These are phyloP conservation scores for Dermatemys mawii DNA, from an alignment of 2,113 vertebrate species.

Conservation along the genomic window DNA sequence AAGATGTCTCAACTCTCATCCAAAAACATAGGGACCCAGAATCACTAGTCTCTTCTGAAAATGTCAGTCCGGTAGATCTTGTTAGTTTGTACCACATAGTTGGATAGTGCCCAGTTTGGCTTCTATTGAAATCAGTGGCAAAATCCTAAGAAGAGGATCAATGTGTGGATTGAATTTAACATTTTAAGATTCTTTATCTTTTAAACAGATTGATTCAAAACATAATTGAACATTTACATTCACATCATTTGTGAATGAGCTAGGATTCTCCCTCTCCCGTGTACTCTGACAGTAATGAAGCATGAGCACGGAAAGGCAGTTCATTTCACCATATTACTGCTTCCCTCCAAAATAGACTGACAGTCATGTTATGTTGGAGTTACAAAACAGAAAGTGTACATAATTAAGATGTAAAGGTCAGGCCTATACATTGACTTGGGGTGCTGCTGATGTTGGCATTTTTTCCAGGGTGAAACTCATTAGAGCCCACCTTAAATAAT, in stretches of 20 bases:
- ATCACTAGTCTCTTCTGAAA: neutral
- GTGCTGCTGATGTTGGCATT: neutral
- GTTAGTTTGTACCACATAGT: neutral
- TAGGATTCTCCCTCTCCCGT: neutral
- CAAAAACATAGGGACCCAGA: neutral
- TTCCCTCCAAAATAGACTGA: neutral
- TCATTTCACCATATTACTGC: neutral
- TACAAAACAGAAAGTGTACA: slow-evolving; percentile 3
- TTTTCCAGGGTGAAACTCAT: neutral
- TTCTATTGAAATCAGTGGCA: neutral
- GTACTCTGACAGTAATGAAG: neutral
- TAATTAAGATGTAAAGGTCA: neutral
- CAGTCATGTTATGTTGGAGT: neutral
- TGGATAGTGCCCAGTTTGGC: neutral
- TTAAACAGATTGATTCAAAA: neutral
- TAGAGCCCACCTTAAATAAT: neutral
- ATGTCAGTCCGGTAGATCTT: neutral
- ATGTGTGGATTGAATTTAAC: neutral
- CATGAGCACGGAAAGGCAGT: neutral
- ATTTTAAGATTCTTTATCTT: slow-evolving; percentile 16
- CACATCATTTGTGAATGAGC: slow-evolving; percentile 11
- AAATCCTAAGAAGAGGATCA: neutral
- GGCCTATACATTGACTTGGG: neutral
- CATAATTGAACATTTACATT: neutral
- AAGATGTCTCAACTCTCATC: neutral